Evolutionary conservation across 2,113 vertebrate genomes (phyloP).

Genomic region (Malurus elegans): DNA sequence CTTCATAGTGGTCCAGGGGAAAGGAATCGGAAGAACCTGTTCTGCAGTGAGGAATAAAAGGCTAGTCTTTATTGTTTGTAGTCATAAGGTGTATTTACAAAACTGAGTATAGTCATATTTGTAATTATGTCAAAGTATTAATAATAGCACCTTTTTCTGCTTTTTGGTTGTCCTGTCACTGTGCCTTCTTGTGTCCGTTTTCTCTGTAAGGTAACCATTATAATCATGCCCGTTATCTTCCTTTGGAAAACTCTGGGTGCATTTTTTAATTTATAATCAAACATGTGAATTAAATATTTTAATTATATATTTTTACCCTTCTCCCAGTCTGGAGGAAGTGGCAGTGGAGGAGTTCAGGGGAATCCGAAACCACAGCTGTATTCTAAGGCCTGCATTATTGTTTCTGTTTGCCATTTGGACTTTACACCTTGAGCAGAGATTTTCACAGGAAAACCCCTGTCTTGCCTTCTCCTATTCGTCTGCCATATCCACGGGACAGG

Average conservation of each 20-base stretch:
- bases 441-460: neutral
- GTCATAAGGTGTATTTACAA: neutral
- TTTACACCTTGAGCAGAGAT: neutral
- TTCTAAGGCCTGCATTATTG: neutral
- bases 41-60: neutral
- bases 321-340: neutral
- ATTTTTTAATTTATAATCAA: neutral
- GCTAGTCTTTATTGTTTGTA: neutral
- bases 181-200: neutral
- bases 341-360: too few relatives aligned
- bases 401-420: neutral
- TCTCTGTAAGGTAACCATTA: neutral
- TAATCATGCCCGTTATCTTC: neutral
- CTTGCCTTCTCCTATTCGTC: neutral
- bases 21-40: neutral
- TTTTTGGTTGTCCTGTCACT: neutral
- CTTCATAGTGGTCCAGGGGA: neutral
- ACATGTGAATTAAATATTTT: neutral
- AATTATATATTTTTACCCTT: neutral
- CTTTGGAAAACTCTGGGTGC: neutral
- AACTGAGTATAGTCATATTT: neutral
- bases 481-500: accelerated
- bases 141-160: neutral
- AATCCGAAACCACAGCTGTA: neutral
- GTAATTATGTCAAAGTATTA: neutral